phyloP scores from a whole-genome alignment of 1,140 invertebrate genomes.

The Drosophila murphyi region DNA sequence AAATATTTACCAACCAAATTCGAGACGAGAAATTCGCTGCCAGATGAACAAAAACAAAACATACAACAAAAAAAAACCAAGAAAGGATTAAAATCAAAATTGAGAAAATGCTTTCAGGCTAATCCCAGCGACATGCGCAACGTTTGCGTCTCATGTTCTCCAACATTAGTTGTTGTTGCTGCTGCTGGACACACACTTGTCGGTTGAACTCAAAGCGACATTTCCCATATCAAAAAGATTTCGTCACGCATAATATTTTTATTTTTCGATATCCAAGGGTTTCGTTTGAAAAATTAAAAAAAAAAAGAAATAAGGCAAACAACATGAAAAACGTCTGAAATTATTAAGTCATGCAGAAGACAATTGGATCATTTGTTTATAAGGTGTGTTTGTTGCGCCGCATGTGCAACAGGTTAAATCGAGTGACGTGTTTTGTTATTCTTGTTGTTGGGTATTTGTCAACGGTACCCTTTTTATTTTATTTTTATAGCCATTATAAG shows the following conservation, averaged over 20 bases:
- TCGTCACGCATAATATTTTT: slow-evolving; percentile 80
- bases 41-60: slow-evolving; percentile 28
- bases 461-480: slow-evolving; percentile 50
- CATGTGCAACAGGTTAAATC: slow-evolving; percentile 75
- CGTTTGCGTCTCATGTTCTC: slow-evolving; percentile 73
- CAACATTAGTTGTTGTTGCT: slow-evolving; percentile 31
- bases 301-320: slow-evolving; percentile 7
- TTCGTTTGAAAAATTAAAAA: slow-evolving; percentile 67
- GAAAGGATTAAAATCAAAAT: slow-evolving; percentile 78
- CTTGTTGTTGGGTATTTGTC: slow-evolving; percentile 57
- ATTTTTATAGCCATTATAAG: too few relatives aligned
- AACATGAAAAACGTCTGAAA: slow-evolving; percentile 51
- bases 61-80: slow-evolving; percentile 28
- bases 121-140: slow-evolving; percentile 74
- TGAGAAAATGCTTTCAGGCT: slow-evolving; percentile 80
- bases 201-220: slow-evolving; percentile 78
- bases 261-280: slow-evolving; percentile 37
- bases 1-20: slow-evolving; percentile 67
- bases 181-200: slow-evolving; percentile 80
- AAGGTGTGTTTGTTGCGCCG: slow-evolving; percentile 66
- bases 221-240: slow-evolving; percentile 83
- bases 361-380: slow-evolving; percentile 82
- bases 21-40: slow-evolving; percentile 36
- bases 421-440: slow-evolving; percentile 56
- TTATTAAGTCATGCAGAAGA: slow-evolving; percentile 77